phyloP scores from a whole-genome alignment of 2,888 invertebrate genomes.

The Chironomus riparius region DNA sequence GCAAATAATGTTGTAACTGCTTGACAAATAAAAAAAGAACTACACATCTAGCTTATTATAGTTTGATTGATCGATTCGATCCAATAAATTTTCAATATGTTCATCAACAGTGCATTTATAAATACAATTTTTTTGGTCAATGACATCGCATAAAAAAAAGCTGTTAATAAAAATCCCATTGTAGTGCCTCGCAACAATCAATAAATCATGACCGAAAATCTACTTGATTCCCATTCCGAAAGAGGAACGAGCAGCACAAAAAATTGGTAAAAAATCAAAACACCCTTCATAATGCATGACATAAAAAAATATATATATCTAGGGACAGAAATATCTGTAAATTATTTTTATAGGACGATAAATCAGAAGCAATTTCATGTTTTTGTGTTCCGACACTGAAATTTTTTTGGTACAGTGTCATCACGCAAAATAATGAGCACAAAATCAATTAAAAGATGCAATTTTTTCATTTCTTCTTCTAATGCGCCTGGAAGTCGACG shows the following conservation, averaged over 20 bases:
- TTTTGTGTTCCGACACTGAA: background rate
- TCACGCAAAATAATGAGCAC: background rate
- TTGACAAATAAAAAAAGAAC: no score
- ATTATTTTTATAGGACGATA: background rate
- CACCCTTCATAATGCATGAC: slow-evolving; percentile 1
- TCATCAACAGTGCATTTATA: background rate
- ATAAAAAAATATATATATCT: background rate
- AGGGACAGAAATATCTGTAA: background rate
- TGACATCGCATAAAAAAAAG: background rate
- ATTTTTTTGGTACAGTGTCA: background rate
- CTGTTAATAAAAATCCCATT: slow-evolving; percentile 10
- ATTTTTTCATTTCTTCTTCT: no score
- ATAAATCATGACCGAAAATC: slow-evolving; percentile 12
- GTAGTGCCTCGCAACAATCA: background rate
- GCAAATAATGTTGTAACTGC: background rate
- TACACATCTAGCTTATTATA: background rate
- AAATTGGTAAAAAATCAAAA: slow-evolving; percentile 2
- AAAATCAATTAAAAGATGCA: background rate
- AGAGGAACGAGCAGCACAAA: background rate
- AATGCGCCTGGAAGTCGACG: background rate
- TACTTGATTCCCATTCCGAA: background rate
- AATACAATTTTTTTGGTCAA: background rate
- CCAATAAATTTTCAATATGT: background rate
- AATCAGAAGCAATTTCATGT: background rate
- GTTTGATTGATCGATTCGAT: background rate